Conservation (phyloP, 1,140 invertebrate genomes). For the Drosophila nikananu region DNA sequence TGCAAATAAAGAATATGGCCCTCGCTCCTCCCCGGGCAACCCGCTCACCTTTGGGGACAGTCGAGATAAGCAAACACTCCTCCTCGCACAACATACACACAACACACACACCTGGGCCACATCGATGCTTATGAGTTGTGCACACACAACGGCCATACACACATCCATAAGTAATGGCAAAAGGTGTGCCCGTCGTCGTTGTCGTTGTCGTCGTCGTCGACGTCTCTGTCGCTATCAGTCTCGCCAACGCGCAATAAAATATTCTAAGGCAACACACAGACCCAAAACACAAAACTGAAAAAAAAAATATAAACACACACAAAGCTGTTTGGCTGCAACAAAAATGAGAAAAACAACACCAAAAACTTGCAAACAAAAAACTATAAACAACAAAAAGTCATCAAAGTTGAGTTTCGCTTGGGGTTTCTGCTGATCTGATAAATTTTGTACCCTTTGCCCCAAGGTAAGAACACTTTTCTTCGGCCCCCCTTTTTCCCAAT, state of each 20-base stretch:
- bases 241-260: slow-evolving; percentile 74
- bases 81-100: slow-evolving; percentile 25
- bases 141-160: slow-evolving; percentile 33
- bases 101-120: slow-evolving; percentile 38
- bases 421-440: slow-evolving; percentile 52
- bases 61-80: slow-evolving; percentile 56
- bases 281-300: slow-evolving; percentile 44
- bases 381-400: slow-evolving; percentile 63
- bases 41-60: slow-evolving; percentile 28
- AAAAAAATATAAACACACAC: slow-evolving; percentile 4
- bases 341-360: slow-evolving; percentile 1
- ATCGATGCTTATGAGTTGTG: slow-evolving; percentile 51
- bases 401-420: slow-evolving; percentile 57
- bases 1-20: slow-evolving; percentile 78
- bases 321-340: slow-evolving; percentile 21
- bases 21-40: slow-evolving; percentile 12
- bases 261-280: slow-evolving; percentile 66
- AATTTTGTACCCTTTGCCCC: slow-evolving; percentile 54
- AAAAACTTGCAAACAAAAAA: slow-evolving; percentile 54
- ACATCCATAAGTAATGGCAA: slow-evolving; percentile 44
- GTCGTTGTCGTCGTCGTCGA: slow-evolving; percentile 39
- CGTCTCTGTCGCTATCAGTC: slow-evolving; percentile 54
- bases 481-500: slow-evolving; percentile 33
- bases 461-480: slow-evolving; percentile 37
- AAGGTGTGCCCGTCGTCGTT: slow-evolving; percentile 58